phyloP scores from a whole-genome alignment of 2,113 vertebrate species.

The Prolemur simus region DNA sequence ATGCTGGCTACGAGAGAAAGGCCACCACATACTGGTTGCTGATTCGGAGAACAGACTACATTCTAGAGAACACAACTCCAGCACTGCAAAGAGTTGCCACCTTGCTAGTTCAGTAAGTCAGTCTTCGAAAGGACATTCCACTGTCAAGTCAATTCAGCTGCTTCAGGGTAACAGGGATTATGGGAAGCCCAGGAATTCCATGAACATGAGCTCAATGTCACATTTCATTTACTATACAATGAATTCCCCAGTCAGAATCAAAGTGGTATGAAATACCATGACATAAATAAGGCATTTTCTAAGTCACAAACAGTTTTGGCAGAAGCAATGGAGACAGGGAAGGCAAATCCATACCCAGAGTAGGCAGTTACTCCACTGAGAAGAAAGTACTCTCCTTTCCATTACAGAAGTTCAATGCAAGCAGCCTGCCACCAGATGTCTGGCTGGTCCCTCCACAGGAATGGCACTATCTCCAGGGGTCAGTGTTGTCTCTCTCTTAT shows the following conservation, averaged over 20 bases:
- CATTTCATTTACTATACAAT: background rate
- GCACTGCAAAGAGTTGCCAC: background rate
- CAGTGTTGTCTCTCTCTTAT: background rate
- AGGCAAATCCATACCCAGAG: background rate
- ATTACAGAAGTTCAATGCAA: background rate
- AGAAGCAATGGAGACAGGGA: background rate
- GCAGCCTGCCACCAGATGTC: background rate
- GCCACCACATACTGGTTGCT: background rate
- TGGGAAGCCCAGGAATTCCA: background rate
- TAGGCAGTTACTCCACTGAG: background rate
- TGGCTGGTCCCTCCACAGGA: background rate
- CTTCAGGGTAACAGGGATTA: background rate
- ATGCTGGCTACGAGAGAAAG: background rate
- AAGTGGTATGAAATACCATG: background rate
- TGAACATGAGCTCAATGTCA: background rate
- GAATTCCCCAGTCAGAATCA: background rate
- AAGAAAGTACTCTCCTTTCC: background rate
- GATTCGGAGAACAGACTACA: background rate
- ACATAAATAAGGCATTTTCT: constrained; percentile 18
- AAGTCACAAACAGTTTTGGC: background rate
- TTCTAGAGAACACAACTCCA: background rate
- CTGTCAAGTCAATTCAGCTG: background rate
- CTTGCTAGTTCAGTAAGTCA: background rate
- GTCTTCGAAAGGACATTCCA: background rate
- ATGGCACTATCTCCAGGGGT: background rate